A percentile compares a stretch with the other conserved stretches of the same genome.
These are phyloP conservation scores for Enteromius anoplus DNA, from an alignment of 2,797 vertebrate genomes.

Conservation along the genomic window DNA sequence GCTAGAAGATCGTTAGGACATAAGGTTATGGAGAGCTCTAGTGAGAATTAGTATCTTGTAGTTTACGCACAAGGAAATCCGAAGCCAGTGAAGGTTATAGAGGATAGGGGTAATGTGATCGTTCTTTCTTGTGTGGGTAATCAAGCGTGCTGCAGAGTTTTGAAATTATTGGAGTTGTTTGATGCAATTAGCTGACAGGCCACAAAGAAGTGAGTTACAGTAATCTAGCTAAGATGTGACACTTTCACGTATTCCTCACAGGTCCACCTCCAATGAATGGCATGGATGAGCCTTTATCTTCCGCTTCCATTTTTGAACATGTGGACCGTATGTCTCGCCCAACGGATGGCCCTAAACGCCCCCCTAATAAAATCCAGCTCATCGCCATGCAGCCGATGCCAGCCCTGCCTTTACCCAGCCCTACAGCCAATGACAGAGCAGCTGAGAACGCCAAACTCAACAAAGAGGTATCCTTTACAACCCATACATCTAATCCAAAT, in stretches of 20 bases:
- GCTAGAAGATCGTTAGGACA: background rate
- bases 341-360: slow-evolving; percentile 82
- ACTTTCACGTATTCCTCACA: slow-evolving; percentile 59
- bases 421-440: slow-evolving; percentile 76
- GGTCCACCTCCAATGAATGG: slow-evolving; percentile 82
- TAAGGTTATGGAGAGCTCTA: no score
- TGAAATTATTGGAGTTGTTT: no score
- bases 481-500: background rate
- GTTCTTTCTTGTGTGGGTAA: no score
- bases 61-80: no score
- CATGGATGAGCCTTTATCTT: slow-evolving; percentile 84
- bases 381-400: slow-evolving; percentile 98
- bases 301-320: slow-evolving; percentile 94
- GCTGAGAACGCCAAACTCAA: slow-evolving; percentile 88
- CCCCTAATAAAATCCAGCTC: slow-evolving; percentile 94
- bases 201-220: no score
- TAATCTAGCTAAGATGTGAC: no score
- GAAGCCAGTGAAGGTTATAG: no score
- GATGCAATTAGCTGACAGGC: no score
- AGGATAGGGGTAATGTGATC: no score
- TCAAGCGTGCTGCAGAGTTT: no score
- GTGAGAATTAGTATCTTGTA: no score
- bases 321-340: slow-evolving; percentile 90
- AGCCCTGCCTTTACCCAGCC: slow-evolving; percentile 80
- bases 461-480: slow-evolving; percentile 83